Base-by-base conservation (phyloP, 2,797 vertebrate genomes). In the Fistularia tabacaria region DNA sequence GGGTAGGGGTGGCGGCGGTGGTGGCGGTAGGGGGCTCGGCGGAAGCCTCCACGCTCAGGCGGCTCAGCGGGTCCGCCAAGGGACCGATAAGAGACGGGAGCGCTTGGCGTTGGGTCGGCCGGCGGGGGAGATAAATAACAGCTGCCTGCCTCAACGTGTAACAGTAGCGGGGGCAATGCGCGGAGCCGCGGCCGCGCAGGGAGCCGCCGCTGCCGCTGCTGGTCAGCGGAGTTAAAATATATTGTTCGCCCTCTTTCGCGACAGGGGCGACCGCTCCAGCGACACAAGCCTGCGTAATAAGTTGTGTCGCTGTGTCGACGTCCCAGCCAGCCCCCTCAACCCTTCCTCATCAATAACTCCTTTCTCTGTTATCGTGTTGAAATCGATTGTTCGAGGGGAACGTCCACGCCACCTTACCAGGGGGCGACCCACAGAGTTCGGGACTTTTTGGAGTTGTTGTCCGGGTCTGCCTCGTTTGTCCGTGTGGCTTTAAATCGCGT, bases 151-250 rank as follows among this genome's bases (percentile, higher is more conserved):
- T 85, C 75, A 77, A 75, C 87, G 77, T 62, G 83, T 67, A 76
- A 77, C 25, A 72, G 62, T 81, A 64, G 63, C 76, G 78, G 76
- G 81, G 79, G 88, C 54, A 57, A 54, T 46, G 80, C 68, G 81
- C 76, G 79, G 84, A 79, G 77, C 79, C 79, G 88, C 83, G 66
- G 84, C 82, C 80, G 84, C 83, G 85, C 85, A 80, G 71, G 66
- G 84, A 84, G 83, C 85, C 68, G 53, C 74, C 55, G 64, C 53
- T 10, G 58, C 40, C 42, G 51, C 46, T 37, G 68, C 71, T 75
- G 79, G 66, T 80, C 86, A 82, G 77, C 45, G 80, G 79, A 85
- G 70, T 88, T 78, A 60, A n/a, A 65, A 51, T 51, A 54, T 58
- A 61, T 74, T 82, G 81, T 81, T 67, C 73, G 39, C 57, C 64